These are phyloP conservation scores for Pollenia angustigena DNA, from an alignment of 2,888 invertebrate genomes.

Conservation along the genomic window DNA sequence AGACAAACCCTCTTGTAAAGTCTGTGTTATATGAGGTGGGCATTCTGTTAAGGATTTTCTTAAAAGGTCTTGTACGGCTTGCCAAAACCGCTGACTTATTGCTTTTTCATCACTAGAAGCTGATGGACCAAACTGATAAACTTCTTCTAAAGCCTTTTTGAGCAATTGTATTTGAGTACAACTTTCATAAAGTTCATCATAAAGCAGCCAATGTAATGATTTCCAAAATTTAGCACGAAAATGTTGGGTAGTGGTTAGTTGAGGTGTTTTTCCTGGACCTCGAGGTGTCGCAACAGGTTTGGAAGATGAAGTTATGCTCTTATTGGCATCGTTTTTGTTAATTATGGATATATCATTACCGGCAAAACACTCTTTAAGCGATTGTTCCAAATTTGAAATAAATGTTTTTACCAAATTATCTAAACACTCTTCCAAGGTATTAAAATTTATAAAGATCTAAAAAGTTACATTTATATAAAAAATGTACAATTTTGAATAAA, in stretches of 20 bases:
- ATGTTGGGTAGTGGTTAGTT: conserved; percentile 85
- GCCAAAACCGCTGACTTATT: conserved; percentile 86
- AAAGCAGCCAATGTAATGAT: conserved; percentile 93
- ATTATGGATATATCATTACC: conserved; percentile 84
- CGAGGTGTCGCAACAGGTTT: conserved; percentile 74
- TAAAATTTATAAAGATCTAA: conserved; percentile 83
- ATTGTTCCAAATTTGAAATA: conserved; percentile 82
- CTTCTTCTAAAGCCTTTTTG: conserved; percentile 82
- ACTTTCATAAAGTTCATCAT: conserved; percentile 89
- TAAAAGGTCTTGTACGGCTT: conserved; percentile 84
- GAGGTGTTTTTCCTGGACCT: conserved; percentile 85
- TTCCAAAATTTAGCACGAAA: conserved; percentile 91
- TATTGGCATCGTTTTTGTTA: conserved; percentile 84
- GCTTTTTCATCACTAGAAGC: conserved; percentile 77
- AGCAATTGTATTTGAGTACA: conserved; percentile 87
- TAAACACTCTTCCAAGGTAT: conserved; percentile 82
- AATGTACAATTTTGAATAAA: neutral
- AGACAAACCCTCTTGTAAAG: conserved; percentile 83
- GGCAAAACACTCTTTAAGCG: conserved; percentile 83
- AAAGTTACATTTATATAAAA: conserved; percentile 8
- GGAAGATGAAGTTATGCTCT: conserved; percentile 73
- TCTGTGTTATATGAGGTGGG: conserved; percentile 82
- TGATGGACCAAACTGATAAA: conserved; percentile 79
- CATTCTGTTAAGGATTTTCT: conserved; percentile 82
- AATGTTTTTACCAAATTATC: conserved; percentile 83